Base-by-base conservation (phyloP, 2,888 invertebrate species). In the Parascotia fuliginaria region DNA sequence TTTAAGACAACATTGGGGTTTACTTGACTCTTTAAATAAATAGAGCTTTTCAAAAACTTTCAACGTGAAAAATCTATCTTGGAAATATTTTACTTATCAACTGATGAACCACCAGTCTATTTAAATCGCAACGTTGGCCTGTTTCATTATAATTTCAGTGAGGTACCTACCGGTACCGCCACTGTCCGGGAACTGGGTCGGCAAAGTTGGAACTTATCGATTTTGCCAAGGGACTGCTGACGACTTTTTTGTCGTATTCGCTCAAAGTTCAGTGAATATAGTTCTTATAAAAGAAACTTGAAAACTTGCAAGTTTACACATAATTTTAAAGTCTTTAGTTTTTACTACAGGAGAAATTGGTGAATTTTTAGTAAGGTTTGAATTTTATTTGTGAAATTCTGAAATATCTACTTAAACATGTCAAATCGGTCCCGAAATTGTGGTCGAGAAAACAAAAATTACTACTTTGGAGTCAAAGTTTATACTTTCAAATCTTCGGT, bases 191-290 rank as follows among this genome's bases (percentile, higher is more conserved):
- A 72, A 71, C 47, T 73, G 58, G 75, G 75, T 68, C 74, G 66
- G 45, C 53, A 31, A 59, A 64, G 63, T 70, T 65, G 43, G 63
- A 71, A 68, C 60, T 59, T 74, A 79, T 79, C 69, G 79, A 76
- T 78, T 70, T 66, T 52, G 31, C 42, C 48, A 44, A 31, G 42
- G 57, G 42, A 47, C 43, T 42, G 16, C 34, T 7, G 38, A 28
- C 52, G 44, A 16, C 45, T 39, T 46, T 48, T 37, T 41, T 13
- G 16, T 31, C 24, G 12, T 9, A 28, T 19, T 19, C 22, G 9
- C 2, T 14, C 11, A 44, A 38, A 44, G 31, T 38, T 44, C 11
- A 6, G 13, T 37, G 11, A 22, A 37, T 43, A 28, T 29, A 36
- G 28, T 36, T 29, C 19, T 36, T 43, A 12, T 16, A 5, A 16